These are phyloP conservation scores for Noctua janthe DNA, from an alignment of 2,888 invertebrate species.

Conservation along the genomic window DNA sequence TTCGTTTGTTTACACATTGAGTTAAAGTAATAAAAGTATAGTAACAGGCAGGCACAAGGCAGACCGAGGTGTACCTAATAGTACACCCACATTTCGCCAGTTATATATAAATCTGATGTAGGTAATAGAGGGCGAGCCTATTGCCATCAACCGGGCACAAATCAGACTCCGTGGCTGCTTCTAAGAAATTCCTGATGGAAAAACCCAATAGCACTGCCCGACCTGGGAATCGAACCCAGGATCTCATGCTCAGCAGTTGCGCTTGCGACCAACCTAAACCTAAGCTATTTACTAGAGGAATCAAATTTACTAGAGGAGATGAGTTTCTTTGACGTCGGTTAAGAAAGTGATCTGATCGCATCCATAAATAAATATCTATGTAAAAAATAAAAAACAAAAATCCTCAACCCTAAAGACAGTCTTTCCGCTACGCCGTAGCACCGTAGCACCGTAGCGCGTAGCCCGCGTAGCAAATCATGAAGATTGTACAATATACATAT, in stretches of 20 bases:
- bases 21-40: not conserved
- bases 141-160: not conserved
- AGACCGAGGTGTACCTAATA: not conserved
- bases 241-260: not conserved
- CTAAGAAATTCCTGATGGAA: not conserved
- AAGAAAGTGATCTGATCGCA: not conserved
- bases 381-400: not conserved
- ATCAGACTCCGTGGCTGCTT: not conserved
- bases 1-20: conserved; percentile 9
- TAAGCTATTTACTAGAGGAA: not conserved
- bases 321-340: not conserved
- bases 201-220: not conserved
- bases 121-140: not conserved
- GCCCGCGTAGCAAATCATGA: conserved; percentile 6
- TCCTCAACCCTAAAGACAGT: not conserved
- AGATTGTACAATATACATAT: not conserved
- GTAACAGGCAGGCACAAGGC: not conserved
- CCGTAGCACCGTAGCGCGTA: conserved; percentile 7
- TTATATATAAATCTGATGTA: not conserved
- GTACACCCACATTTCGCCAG: not conserved
- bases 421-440: conserved; percentile 25
- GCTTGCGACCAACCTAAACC: not conserved
- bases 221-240: not conserved
- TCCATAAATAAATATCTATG: not conserved
- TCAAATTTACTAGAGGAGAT: no score